Percentiles rank a stretch among this genome's conserved stretches.
Conservation (phyloP, 2,113 vertebrate genomes). For the Gymnocephalus cernua region DNA sequence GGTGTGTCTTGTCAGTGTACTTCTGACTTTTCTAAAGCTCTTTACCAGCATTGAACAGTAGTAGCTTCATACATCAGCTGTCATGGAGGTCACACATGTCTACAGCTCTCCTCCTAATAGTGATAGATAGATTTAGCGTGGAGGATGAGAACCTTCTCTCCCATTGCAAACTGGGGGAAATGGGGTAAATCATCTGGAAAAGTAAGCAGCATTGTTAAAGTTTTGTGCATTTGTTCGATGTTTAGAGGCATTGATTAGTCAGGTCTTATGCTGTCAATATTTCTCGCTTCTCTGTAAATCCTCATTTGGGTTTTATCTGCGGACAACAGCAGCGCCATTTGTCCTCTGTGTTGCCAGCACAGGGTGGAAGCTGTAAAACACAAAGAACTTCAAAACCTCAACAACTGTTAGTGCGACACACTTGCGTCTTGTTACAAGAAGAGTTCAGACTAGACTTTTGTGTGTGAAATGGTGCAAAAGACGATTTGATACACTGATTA, state of each 20-base stretch:
- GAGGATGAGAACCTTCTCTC: neutral
- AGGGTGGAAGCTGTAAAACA: constrained; percentile 38
- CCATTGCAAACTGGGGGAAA: neutral
- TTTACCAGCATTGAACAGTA: neutral
- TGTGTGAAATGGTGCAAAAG: constrained; percentile 29
- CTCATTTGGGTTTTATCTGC: constrained; percentile 45
- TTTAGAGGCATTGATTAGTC: constrained; percentile 30
- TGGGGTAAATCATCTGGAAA: neutral
- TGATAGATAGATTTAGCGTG: neutral
- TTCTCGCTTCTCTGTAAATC: constrained; percentile 36
- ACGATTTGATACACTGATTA: constrained; percentile 47
- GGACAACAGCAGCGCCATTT: constrained; percentile 23
- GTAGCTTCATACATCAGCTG: neutral
- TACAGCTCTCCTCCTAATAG: neutral
- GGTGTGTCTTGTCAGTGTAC: neutral
- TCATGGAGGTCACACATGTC: neutral
- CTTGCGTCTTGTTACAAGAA: neutral
- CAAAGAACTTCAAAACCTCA: constrained; percentile 33
- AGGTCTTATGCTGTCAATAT: constrained; percentile 18
- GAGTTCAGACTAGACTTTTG: constrained; percentile 28
- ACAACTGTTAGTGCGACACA: constrained; percentile 13
- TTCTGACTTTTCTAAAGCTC: neutral
- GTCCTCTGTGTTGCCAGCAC: constrained; percentile 6
- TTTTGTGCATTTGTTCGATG: constrained; percentile 9
- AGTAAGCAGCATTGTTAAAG: neutral